These are phyloP conservation scores for Molothrus aeneus DNA, from an alignment of 2,797 vertebrate genomes.

Conservation along the genomic window DNA sequence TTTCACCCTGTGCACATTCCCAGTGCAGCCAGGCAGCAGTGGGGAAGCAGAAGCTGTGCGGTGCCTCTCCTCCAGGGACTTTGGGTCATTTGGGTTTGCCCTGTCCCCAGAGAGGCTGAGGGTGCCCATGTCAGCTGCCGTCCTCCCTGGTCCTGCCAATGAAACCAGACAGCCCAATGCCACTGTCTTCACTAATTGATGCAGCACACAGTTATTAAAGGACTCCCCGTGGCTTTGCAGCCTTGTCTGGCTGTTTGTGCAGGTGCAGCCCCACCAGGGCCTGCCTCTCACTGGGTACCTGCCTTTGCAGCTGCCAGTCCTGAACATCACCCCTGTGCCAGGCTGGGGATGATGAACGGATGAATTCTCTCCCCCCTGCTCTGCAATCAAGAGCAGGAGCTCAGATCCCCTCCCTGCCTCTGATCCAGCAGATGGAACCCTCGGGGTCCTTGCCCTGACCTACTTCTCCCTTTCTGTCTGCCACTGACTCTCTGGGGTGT, in stretches of 20 bases:
- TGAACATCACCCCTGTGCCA: background rate
- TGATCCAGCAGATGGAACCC: background rate
- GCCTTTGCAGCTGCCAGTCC: background rate
- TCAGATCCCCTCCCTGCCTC: background rate
- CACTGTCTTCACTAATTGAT: conserved; percentile 28
- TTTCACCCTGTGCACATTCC: background rate
- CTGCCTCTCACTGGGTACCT: background rate
- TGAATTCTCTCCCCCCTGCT: background rate
- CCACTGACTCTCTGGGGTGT: background rate
- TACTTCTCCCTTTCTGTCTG: background rate
- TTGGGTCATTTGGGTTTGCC: background rate
- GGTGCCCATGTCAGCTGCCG: background rate
- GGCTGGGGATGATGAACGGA: background rate
- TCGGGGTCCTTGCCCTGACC: background rate
- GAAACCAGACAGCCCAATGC: background rate
- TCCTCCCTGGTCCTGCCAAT: conserved; percentile 25
- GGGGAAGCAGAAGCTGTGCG: background rate
- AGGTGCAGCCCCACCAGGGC: background rate
- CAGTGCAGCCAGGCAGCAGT: background rate
- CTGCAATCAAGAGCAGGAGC: background rate
- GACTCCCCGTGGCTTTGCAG: conserved; percentile 7
- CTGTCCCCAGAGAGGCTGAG: background rate
- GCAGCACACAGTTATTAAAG: conserved; percentile 5
- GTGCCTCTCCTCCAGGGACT: background rate
- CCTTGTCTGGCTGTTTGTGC: background rate